phyloP scores from a whole-genome alignment of 2,797 vertebrate genomes.

The Melanotaenia pygmaea region DNA sequence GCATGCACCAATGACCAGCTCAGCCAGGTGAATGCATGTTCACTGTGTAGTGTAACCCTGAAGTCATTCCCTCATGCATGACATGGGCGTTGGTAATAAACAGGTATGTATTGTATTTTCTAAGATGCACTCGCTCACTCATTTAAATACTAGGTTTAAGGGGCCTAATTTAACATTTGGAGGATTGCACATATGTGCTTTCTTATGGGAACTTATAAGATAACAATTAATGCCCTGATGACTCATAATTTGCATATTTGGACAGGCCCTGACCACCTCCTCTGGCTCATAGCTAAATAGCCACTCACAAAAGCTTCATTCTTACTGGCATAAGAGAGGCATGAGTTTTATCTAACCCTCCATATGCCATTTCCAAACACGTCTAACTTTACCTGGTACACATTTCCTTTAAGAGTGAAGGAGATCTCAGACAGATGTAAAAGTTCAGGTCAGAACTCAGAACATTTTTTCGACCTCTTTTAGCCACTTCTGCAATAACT shows the following conservation, averaged over 20 bases:
- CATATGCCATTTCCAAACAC: conserved; percentile 15
- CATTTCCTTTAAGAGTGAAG: background rate
- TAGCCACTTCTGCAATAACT: conserved; percentile 1
- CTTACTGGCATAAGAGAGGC: background rate
- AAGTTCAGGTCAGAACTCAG: background rate
- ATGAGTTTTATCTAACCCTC: conserved; percentile 6
- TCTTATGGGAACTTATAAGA: no score
- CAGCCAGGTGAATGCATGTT: conserved; percentile 63
- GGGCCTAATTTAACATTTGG: background rate
- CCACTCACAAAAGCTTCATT: conserved; percentile 6
- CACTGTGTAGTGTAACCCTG: conserved; percentile 27
- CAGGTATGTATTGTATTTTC: background rate
- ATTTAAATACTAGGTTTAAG: background rate
- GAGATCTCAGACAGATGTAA: background rate
- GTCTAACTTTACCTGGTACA: background rate
- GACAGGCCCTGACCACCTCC: background rate
- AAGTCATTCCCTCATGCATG: conserved; percentile 54
- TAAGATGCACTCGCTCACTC: background rate
- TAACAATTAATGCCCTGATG: background rate
- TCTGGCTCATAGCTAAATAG: background rate
- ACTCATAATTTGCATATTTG: background rate
- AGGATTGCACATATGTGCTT: no score
- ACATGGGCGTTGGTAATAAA: conserved; percentile 32
- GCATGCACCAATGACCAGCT: conserved; percentile 65
- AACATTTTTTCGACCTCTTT: background rate